Evolutionary conservation across 2,888 invertebrate species (phyloP).

Genomic region (Spialia ferax): DNA sequence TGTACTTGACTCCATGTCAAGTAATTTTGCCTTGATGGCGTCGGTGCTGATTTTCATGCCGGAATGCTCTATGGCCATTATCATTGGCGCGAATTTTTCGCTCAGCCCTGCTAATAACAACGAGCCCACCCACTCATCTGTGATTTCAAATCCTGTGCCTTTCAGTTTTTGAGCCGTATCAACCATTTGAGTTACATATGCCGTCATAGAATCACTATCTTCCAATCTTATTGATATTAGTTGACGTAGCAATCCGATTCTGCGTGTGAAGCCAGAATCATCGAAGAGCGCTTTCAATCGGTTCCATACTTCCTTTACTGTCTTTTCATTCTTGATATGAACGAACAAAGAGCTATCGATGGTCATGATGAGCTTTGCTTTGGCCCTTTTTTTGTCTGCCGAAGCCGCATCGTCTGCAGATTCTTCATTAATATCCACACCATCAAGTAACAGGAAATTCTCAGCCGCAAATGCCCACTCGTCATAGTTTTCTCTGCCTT

Average conservation of each 20-base stretch:
- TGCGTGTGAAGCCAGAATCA: not conserved
- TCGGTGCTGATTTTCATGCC: not conserved
- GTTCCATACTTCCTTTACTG: not conserved
- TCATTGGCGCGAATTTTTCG: not conserved
- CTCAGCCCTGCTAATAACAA: not conserved
- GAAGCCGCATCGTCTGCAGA: not conserved
- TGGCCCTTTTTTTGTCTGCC: not conserved
- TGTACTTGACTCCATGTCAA: not conserved
- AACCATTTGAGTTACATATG: not conserved
- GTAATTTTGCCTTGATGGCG: not conserved
- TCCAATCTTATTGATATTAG: not conserved
- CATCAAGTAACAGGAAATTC: not conserved
- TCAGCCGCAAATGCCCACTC: constrained; percentile 1
- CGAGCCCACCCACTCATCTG: not conserved
- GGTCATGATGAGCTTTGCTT: not conserved
- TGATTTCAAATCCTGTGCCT: not conserved
- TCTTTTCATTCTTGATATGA: not conserved
- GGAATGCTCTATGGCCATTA: not conserved
- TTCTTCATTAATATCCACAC: not conserved
- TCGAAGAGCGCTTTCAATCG: not conserved
- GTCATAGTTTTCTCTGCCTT: constrained; percentile 2
- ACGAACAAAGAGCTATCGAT: not conserved
- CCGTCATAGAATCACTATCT: not conserved
- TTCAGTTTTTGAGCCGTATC: not conserved
- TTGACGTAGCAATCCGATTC: not conserved